A percentile compares a stretch with the other conserved stretches of the same genome.
Evolutionary conservation across 2,797 vertebrate species (phyloP).

Genomic region (Hephaestus fuliginosus): DNA sequence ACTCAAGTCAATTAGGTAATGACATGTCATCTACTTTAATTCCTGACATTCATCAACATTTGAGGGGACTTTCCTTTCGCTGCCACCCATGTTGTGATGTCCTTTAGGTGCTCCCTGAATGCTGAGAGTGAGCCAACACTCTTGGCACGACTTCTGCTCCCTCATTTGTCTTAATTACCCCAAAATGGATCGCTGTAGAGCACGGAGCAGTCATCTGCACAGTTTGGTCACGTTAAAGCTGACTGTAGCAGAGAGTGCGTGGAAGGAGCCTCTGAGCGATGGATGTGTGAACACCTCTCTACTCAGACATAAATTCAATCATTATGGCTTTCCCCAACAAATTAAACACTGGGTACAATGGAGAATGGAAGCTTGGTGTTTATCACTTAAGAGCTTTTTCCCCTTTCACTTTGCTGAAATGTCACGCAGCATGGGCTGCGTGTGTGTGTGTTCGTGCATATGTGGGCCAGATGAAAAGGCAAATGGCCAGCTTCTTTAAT

Average conservation of each 20-base stretch:
- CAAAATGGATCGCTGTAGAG: conserved; percentile 30
- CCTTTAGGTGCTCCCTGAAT: conserved; percentile 22
- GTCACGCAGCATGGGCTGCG: neutral
- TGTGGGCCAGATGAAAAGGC: conserved; percentile 36
- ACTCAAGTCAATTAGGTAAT: conserved; percentile 49
- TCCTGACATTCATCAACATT: conserved; percentile 46
- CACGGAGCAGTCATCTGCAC: conserved; percentile 16
- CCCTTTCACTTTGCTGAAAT: conserved; percentile 24
- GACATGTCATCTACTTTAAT: conserved; percentile 41
- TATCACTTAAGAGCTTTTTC: conserved; percentile 17
- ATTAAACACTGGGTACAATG: neutral
- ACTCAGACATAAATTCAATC: neutral
- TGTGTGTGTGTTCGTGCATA: neutral
- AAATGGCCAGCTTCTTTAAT: conserved; percentile 50
- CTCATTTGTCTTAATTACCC: conserved; percentile 66
- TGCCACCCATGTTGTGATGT: conserved; percentile 42
- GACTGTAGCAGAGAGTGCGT: conserved; percentile 25
- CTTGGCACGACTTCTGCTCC: conserved; percentile 36
- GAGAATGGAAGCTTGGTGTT: conserved; percentile 7
- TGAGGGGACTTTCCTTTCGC: conserved; percentile 48
- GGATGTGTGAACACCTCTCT: neutral
- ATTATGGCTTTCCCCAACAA: neutral
- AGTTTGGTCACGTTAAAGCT: conserved; percentile 19
- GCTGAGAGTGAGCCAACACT: conserved; percentile 36
- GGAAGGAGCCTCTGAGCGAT: neutral